phyloP scores from a whole-genome alignment of 2,888 invertebrate genomes.

The Callosobruchus maculatus region DNA sequence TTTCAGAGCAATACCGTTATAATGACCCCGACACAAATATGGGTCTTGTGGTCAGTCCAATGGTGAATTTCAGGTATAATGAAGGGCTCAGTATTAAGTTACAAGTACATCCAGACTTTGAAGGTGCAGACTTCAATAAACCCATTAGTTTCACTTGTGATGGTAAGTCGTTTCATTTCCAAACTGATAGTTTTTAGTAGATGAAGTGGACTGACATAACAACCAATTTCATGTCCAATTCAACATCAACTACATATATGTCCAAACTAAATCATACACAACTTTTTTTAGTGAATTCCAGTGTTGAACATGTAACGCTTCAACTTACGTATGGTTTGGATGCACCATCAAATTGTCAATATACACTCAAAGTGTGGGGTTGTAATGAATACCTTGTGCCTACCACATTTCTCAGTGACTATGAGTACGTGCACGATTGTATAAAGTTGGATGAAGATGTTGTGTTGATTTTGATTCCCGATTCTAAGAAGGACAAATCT shows the following conservation, averaged over 20 bases:
- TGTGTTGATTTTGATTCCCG: conserved; percentile 62
- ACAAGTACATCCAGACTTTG: conserved; percentile 66
- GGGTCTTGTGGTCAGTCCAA: conserved; percentile 84
- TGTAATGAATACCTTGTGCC: conserved; percentile 84
- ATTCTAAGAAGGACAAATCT: conserved; percentile 63
- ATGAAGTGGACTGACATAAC: no score
- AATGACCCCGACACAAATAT: conserved; percentile 77
- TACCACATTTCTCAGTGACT: conserved; percentile 79
- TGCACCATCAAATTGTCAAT: conserved; percentile 51
- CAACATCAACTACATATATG: no score
- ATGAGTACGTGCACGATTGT: conserved; percentile 91
- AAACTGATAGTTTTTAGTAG: no score
- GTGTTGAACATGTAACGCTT: conserved; percentile 79
- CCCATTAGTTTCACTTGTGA: conserved; percentile 91
- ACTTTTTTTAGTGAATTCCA: conserved; percentile 69
- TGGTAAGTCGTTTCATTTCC: conserved; percentile 68
- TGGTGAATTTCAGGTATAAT: conserved; percentile 74
- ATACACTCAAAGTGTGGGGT: conserved; percentile 76
- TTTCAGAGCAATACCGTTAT: conserved; percentile 67
- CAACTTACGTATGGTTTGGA: conserved; percentile 81
- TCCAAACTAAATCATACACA: conserved; percentile 2
- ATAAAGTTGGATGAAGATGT: conserved; percentile 90
- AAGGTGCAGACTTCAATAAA: conserved; percentile 45
- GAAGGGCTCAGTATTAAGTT: conserved; percentile 86
- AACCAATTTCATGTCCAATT: no score